These are phyloP conservation scores for Scaeva pyrastri DNA, from an alignment of 2,888 invertebrate species.

Conservation along the genomic window DNA sequence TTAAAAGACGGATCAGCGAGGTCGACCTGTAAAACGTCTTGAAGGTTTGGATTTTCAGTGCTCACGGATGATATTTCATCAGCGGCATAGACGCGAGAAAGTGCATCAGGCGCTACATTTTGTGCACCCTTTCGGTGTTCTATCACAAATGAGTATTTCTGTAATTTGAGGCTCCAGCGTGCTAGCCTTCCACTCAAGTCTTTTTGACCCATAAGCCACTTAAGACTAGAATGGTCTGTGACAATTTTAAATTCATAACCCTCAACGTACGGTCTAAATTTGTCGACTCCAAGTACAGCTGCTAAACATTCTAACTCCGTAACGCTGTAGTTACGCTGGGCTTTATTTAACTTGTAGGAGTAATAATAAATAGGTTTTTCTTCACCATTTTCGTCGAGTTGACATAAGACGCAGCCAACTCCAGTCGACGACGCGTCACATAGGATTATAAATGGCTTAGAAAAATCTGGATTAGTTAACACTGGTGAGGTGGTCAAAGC, in stretches of 20 bases:
- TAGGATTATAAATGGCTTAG: slow-evolving; percentile 15
- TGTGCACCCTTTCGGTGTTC: slow-evolving; percentile 33
- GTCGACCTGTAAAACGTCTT: slow-evolving; percentile 12
- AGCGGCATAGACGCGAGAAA: neutral
- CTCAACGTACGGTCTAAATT: slow-evolving; percentile 37
- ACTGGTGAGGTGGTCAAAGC: slow-evolving; percentile 6
- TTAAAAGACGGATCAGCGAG: slow-evolving; percentile 27
- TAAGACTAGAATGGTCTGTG: slow-evolving; percentile 35
- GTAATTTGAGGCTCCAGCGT: slow-evolving; percentile 37
- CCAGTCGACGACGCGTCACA: slow-evolving; percentile 10
- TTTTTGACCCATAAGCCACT: slow-evolving; percentile 44
- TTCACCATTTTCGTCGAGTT: slow-evolving; percentile 11
- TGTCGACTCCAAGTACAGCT: neutral
- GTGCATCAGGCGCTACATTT: slow-evolving; percentile 26
- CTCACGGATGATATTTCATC: neutral
- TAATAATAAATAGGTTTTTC: slow-evolving; percentile 22
- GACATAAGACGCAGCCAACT: slow-evolving; percentile 31
- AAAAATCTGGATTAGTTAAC: slow-evolving; percentile 1
- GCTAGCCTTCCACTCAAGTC: slow-evolving; percentile 35
- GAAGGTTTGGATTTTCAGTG: neutral
- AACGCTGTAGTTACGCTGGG: slow-evolving; percentile 25
- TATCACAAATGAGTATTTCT: slow-evolving; percentile 26
- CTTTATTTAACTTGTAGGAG: slow-evolving; percentile 24
- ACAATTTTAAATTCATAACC: slow-evolving; percentile 13
- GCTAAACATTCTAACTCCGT: slow-evolving; percentile 41